Evolutionary conservation across 2,888 invertebrate genomes (phyloP), one percentile per base, ranked within the genome.

Genomic region (Pollenia angustigena): DNA sequence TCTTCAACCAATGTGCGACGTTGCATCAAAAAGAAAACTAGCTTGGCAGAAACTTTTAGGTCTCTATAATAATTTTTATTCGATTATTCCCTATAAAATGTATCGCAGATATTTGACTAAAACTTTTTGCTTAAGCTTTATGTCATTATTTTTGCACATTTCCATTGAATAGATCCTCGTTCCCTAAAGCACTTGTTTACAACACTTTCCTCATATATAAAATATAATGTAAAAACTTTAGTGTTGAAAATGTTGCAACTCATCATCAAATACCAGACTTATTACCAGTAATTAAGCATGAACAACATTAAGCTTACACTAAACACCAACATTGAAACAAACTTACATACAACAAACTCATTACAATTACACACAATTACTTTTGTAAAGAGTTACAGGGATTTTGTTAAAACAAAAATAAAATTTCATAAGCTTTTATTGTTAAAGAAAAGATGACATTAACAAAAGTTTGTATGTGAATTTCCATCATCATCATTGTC

Each of bases 201-300:
- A 23, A 23, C 40, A 8, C 9, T 32, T 10, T 40, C 9, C 8
- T 58, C 4, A 23, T 58, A 14, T 58, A 56, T 16, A 9, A 62
- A 66, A 11, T 4, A 23, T 46, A n/a, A 64, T 54, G 10, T 54
- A 72, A 9, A 60, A 62, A 40, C n/a, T 82, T 69, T 18, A 54
- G 10, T 56, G 42, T 48, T 4, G 12, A 76, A 82, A 84, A 54
- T 78, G 56, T 78, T 78, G 68, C 84, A 84, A 87, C 81, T 87
- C 87, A 87, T 87, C 78, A 74, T 44, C 42, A 54, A 68, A 78
- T 62, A 76, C 72, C 76, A 62, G 48, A 68, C 68, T 78, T 84
- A 81, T 81, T 78, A 74, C 75, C 76, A 84, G 84, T 87, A 87
- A 87, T 87, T 87, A 87, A 87, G 60, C 84, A 87, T 56, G 40